phyloP scores from a whole-genome alignment of 2,113 vertebrate species.

The Misgurnus mizolepis region DNA sequence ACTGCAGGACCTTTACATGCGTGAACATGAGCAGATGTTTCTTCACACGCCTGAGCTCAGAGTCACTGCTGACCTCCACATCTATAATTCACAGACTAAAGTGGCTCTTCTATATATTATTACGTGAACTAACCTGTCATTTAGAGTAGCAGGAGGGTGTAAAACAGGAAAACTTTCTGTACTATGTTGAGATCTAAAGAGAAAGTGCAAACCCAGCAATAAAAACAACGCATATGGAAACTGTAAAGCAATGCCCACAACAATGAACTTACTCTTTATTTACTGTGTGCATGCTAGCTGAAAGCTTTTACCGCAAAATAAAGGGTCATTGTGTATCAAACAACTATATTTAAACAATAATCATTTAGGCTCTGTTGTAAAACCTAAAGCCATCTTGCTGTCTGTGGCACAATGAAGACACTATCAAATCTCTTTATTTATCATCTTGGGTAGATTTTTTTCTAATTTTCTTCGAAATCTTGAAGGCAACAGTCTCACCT shows the following conservation, averaged over 20 bases:
- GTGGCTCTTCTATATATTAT: constrained; percentile 65
- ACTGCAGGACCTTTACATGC: constrained; percentile 39
- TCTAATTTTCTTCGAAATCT: too few relatives aligned
- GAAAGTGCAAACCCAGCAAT: background rate
- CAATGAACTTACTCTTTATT: constrained; percentile 2
- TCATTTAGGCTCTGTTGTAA: background rate
- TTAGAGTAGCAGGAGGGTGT: constrained; percentile 48
- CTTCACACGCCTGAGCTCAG: constrained; percentile 57
- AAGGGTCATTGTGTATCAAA: background rate
- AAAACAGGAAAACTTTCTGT: constrained; percentile 8
- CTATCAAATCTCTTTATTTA: too few relatives aligned
- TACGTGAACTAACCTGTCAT: constrained; percentile 66
- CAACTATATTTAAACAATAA: background rate
- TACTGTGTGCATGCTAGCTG: background rate
- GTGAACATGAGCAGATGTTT: constrained; percentile 58
- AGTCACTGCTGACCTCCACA: constrained; percentile 55
- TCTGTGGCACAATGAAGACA: too few relatives aligned
- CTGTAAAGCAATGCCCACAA: background rate
- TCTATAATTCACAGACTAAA: constrained; percentile 66
- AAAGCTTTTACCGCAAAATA: background rate
- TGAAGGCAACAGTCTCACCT: too few relatives aligned
- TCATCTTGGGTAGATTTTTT: too few relatives aligned
- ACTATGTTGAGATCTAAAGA: background rate
- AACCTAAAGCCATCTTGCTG: background rate
- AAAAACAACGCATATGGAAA: constrained; percentile 7